A percentile compares a stretch with the other conserved stretches of the same genome.
These are phyloP conservation scores for Procambarus clarkii DNA, from an alignment of 1,140 invertebrate species.

Conservation along the genomic window DNA sequence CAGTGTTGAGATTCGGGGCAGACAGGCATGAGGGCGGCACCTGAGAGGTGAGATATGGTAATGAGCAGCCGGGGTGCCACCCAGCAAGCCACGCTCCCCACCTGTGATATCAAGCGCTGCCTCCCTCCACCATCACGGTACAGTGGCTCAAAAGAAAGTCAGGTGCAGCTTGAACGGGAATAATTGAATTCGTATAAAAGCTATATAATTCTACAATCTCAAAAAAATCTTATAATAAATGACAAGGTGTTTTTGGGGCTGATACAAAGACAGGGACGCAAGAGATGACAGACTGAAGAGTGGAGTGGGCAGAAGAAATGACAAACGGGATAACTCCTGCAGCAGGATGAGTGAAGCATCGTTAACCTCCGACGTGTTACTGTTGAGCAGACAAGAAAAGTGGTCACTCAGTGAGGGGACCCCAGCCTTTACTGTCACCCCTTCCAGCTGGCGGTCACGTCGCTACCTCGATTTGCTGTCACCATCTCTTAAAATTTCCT, in stretches of 20 bases:
- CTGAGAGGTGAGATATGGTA: neutral
- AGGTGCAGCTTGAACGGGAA: neutral
- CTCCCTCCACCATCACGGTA: neutral
- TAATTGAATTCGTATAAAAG: slow-evolving; percentile 36
- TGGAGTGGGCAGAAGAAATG: neutral
- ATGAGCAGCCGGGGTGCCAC: neutral
- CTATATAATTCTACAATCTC: slow-evolving; percentile 42
- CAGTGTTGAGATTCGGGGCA: neutral
- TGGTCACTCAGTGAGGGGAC: neutral
- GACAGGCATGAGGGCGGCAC: no score
- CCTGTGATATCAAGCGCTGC: neutral
- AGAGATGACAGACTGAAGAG: neutral
- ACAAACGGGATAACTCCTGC: neutral
- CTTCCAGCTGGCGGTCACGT: no score
- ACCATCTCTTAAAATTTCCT: neutral
- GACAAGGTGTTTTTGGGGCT: neutral
- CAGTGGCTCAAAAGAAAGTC: neutral
- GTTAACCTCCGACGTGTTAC: neutral
- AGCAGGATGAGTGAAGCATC: neutral
- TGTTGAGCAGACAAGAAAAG: neutral
- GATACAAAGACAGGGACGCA: neutral
- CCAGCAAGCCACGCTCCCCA: neutral
- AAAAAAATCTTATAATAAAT: neutral
- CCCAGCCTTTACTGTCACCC: neutral
- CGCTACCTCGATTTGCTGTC: neutral